These are phyloP conservation scores for Lordiphosa mommai DNA, from an alignment of 1,140 invertebrate species.

Conservation along the genomic window DNA sequence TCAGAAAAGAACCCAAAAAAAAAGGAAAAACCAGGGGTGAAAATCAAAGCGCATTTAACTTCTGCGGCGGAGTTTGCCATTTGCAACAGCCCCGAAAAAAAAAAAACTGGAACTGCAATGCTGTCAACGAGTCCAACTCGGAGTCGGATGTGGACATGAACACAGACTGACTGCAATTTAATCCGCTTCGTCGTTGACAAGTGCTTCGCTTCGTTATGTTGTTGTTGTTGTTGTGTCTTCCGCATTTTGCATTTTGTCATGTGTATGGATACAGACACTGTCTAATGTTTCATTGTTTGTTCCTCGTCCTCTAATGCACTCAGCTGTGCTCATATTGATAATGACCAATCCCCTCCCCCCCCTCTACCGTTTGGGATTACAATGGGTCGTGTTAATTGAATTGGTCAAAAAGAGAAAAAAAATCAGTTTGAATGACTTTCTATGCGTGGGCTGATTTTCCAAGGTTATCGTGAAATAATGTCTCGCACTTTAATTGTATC, in stretches of 20 bases:
- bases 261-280: slow-evolving; percentile 9
- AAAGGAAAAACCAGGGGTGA: slow-evolving; percentile 43
- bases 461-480: slow-evolving; percentile 43
- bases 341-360: slow-evolving; percentile 19
- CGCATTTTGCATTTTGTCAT: slow-evolving; percentile 13
- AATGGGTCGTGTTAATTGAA: slow-evolving; percentile 64
- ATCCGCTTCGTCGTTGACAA: slow-evolving; percentile 49
- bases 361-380: slow-evolving; percentile 24
- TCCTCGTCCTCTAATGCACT: slow-evolving; percentile 33
- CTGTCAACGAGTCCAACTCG: neutral
- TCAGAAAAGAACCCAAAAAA: slow-evolving; percentile 50
- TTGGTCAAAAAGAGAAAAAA: slow-evolving; percentile 36
- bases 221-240: slow-evolving; percentile 12
- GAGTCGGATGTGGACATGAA: slow-evolving; percentile 5
- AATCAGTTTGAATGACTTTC: slow-evolving; percentile 38
- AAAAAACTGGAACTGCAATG: neutral
- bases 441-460: slow-evolving; percentile 45
- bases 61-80: slow-evolving; percentile 48
- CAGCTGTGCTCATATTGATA: slow-evolving; percentile 31
- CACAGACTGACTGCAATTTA: slow-evolving; percentile 46
- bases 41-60: slow-evolving; percentile 75
- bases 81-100: slow-evolving; percentile 35
- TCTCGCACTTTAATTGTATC: slow-evolving; percentile 55
- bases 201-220: slow-evolving; percentile 22
- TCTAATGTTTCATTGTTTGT: slow-evolving; percentile 36